Evolutionary conservation across 2,888 invertebrate species (phyloP), one percentile per base, ranked within the genome.

Genomic region (Epinotia brunnichana): DNA sequence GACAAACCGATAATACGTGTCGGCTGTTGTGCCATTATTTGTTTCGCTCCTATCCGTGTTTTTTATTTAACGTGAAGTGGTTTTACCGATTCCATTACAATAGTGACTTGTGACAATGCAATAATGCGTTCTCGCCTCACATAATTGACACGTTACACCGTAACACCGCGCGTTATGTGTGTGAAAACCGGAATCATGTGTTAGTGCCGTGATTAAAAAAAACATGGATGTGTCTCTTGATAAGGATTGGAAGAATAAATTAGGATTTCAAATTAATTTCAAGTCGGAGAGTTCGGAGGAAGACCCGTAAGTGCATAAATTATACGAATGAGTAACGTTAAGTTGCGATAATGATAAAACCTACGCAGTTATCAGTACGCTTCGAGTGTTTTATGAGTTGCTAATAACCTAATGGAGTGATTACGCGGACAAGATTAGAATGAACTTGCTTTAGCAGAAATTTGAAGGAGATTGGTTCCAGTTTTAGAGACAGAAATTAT

Each of bases 251-350:
- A 94, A 93, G 81, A 89, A 87, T 73, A 87, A 88, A 67, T 82
- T 94, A 66, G 93, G 94, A 11, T 91, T 94, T 74, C 88, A 91
- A 61, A 93, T 94, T 71, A 94, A 94, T 81, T 94, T 90, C 76
- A 87, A 88, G 75, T 92, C 93, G 3, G 90, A 85, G 73, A 91
- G 90, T 74, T 91, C 92, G 0, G 94, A 93, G 35, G 94, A 94
- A 74, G 94, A 94, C 77, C 85, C 85, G 92, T 93, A 81, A 91
- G 92, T 90, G 15, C 15, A 78, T 66, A 7, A 24, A 24, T 69
- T 41, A 29, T 10, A 13, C 7, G 44, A 39, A 21, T 53, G 54
- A 53, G 54, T 67, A 29, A 61, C 54, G 62, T 68, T 72, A 35
- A 35, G 35, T 48, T 9, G 13, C 13, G 17, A 24, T 19, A 7